phyloP scores from a whole-genome alignment of 2,888 invertebrate species.

The Euzophera pinguis region DNA sequence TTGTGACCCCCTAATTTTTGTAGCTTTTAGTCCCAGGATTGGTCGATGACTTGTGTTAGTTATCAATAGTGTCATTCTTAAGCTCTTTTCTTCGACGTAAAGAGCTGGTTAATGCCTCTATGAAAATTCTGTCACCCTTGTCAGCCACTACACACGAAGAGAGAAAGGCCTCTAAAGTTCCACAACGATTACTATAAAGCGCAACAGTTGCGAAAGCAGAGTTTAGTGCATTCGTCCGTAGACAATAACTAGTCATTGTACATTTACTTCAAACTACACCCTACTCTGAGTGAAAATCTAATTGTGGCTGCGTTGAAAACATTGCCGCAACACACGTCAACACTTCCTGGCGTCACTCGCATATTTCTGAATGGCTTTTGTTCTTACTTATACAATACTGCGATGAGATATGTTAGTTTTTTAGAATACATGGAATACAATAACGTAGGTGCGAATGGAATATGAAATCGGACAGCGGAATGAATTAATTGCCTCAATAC shows the following conservation, averaged over 20 bases:
- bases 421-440: slow-evolving; percentile 7
- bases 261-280: slow-evolving; percentile 54
- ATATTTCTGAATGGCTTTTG: slow-evolving; percentile 73
- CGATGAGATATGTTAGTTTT: slow-evolving; percentile 28
- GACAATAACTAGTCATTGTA: slow-evolving; percentile 50
- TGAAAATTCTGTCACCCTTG: too few species aligned
- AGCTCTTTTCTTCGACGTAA: too few species aligned
- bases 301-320: slow-evolving; percentile 64
- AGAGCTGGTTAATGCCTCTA: too few species aligned
- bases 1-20: too few species aligned
- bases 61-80: too few species aligned
- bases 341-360: slow-evolving; percentile 54
- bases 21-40: too few species aligned
- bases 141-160: too few species aligned
- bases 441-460: neutral
- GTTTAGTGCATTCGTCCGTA: slow-evolving; percentile 42
- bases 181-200: neutral
- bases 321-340: slow-evolving; percentile 67
- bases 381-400: slow-evolving; percentile 67
- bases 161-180: too few species aligned
- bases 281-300: slow-evolving; percentile 64
- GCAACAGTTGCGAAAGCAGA: slow-evolving; percentile 33
- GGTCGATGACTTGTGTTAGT: too few species aligned
- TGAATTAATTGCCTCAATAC: too few species aligned
- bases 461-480: neutral